Evolutionary conservation across 2,888 invertebrate species (phyloP), one percentile per base, ranked within the genome.

Genomic region (Nebria brevicollis): DNA sequence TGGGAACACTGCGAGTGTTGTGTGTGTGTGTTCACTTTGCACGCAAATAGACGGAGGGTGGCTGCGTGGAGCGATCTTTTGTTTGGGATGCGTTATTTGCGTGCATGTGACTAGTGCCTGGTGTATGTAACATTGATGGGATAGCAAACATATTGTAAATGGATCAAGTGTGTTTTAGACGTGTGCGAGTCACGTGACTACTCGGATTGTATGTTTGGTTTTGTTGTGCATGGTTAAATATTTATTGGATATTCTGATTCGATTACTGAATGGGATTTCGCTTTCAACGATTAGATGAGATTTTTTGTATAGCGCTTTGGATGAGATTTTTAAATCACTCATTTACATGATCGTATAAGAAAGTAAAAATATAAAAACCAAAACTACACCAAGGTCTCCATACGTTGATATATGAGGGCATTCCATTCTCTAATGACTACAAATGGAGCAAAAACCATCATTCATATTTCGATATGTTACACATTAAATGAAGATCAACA

Each of bases 401-500:
- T 78, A 65, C 66, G 73, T 65, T 64, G 64, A 73, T 42, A 72
- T 72, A 78, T 73, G 78, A 78, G 54, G 54, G 54, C 54, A 54
- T 8, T 6, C 54, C 78, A 78, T 78, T 78, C 78, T 72, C 78
- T 72, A 42, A 25, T 42, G 78, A 72, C 78, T 72, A 65, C 54
- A 64, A 54, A 70, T 70, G 34, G 34, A 4, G 4, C 34, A 34
- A 34, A 34, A 34, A 34, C 34, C 34, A 34, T 34, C 34, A 34
- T 34, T 34, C 34, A 34, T 54, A 68, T 77, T 70, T 70, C 68
- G 65, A 72, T 66, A 78, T 73, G 78, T 78, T 78, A 78, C 78
- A 78, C 73, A 78, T 78, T 78, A 78, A 78, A 78, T 78, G 78
- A 78, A 78, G 78, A 78, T 78, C 73, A 78, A 78, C 78, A 78